Base-by-base conservation (phyloP, 2,888 invertebrate species). In the Drosophila conformis region DNA sequence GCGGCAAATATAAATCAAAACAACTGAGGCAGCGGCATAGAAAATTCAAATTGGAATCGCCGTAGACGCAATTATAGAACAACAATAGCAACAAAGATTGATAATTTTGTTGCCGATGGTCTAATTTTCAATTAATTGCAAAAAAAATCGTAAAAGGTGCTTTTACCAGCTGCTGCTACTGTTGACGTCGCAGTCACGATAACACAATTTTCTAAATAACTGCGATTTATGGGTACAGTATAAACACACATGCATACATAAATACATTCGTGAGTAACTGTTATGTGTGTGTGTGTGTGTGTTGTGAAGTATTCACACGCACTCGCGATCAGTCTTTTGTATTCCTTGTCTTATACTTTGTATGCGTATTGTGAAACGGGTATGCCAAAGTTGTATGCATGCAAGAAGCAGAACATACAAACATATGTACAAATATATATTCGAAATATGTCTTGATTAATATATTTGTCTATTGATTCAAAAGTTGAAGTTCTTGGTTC, bases 61-160 rank as follows among this genome's bases (percentile, higher is more conserved):
- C 4, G 56, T 35, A 40, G 29, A 67, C 33, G 52, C 49, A 67
- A 64, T 31, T 36, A 57, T 40, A 40, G 13, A 42, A 42, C 31
- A 57, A 48, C 10, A 29, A 29, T 13, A 21, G 38, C 25, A 31
- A 49, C 6, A 69, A 63, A 33, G 42, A 49, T 59, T 68, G 53
- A 42, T 48, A 36, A 46, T 15, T 46, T 61, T 54, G 38, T 53
- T 21, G 33, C 52, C 54, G 21, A n/a, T 53, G 56, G 46, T 63
- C 65, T 68, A 42, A 62, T 73, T 73, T 56, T 33, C 51, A 66
- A 42, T 73, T 76, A 77, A 85, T 83, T 83, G 60, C 42, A 21
- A 52, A 77, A 52, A 77, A 85, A 35, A 40, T 25, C 29, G 59
- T 38, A 29, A 29, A n/a, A n/a, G 56, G 13, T 38, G 56, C 56